These are phyloP conservation scores for Bombus difficillimus DNA, from an alignment of 1,140 invertebrate species.

Conservation along the genomic window DNA sequence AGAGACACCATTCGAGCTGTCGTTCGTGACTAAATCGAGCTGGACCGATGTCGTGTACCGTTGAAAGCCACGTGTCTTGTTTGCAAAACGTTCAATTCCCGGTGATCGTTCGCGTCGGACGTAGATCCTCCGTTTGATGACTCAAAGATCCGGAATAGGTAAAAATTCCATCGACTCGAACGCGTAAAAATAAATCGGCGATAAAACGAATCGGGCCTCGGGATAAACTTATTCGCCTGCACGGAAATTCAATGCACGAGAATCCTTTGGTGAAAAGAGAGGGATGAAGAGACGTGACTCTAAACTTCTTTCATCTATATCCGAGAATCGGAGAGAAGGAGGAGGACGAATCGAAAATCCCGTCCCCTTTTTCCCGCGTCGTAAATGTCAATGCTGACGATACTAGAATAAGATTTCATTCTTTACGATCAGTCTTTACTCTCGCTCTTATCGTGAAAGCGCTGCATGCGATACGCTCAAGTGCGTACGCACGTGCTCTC, in stretches of 20 bases:
- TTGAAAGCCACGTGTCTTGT: background rate
- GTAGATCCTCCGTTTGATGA: constrained; percentile 18
- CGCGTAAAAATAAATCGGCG: constrained; percentile 22
- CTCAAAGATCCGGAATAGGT: constrained; percentile 23
- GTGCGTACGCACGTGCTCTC: constrained; percentile 38
- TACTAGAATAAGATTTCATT: constrained; percentile 54
- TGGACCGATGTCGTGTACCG: background rate
- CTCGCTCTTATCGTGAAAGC: constrained; percentile 69
- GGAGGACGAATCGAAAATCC: background rate
- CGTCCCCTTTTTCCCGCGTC: background rate
- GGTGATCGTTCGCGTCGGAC: constrained; percentile 48
- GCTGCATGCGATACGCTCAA: constrained; percentile 34
- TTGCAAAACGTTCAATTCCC: constrained; percentile 8
- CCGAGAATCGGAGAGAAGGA: too few relatives aligned
- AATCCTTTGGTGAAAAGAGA: background rate
- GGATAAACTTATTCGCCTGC: background rate
- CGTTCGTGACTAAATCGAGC: constrained; percentile 39
- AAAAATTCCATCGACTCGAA: constrained; percentile 9
- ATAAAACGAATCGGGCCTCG: background rate
- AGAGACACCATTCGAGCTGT: background rate
- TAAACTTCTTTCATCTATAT: background rate
- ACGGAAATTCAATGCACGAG: constrained; percentile 2
- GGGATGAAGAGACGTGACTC: background rate
- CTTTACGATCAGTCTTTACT: constrained; percentile 63
- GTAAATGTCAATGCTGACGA: constrained; percentile 28